phyloP scores from a whole-genome alignment of 1,140 invertebrate genomes.

The Drosophila nikananu region DNA sequence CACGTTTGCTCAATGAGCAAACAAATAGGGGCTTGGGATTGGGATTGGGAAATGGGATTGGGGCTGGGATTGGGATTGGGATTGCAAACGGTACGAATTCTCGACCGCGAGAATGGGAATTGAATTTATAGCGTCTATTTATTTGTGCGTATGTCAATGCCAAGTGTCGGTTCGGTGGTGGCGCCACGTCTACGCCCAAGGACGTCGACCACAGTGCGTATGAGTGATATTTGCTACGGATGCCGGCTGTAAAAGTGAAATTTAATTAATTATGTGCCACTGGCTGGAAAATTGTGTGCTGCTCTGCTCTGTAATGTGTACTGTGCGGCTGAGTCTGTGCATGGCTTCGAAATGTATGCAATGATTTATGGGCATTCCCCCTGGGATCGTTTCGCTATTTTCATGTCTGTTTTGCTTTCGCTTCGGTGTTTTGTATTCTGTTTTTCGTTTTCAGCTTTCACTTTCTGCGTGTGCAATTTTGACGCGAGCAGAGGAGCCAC shows the following conservation, averaged over 20 bases:
- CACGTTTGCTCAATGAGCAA: constrained; percentile 64
- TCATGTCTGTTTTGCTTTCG: constrained; percentile 22
- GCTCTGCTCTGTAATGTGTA: background rate
- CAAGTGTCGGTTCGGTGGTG: constrained; percentile 45
- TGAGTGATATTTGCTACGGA: constrained; percentile 63
- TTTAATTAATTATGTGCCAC: constrained; percentile 79
- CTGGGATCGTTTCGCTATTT: constrained; percentile 28
- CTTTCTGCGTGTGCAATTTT: constrained; percentile 65
- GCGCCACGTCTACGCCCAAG: constrained; percentile 20
- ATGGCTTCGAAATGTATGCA: constrained; percentile 61
- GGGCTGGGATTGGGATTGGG: background rate
- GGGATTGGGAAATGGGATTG: constrained; percentile 15
- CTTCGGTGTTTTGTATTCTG: constrained; percentile 26
- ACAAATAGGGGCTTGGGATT: constrained; percentile 54
- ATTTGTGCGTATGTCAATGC: constrained; percentile 76
- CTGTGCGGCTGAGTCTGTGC: constrained; percentile 13
- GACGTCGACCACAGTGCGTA: constrained; percentile 50
- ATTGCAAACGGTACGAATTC: constrained; percentile 1
- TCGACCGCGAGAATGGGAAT: constrained; percentile 48
- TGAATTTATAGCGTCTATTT: constrained; percentile 76
- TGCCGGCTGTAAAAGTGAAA: constrained; percentile 64
- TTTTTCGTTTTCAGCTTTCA: constrained; percentile 19
- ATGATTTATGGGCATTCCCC: constrained; percentile 66
- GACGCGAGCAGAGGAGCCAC: constrained; percentile 37
- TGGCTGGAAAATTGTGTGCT: constrained; percentile 45